A percentile compares a stretch with the other conserved stretches of the same genome.
phyloP scores from a whole-genome alignment of 2,797 vertebrate genomes.

The Myotis daubentonii region DNA sequence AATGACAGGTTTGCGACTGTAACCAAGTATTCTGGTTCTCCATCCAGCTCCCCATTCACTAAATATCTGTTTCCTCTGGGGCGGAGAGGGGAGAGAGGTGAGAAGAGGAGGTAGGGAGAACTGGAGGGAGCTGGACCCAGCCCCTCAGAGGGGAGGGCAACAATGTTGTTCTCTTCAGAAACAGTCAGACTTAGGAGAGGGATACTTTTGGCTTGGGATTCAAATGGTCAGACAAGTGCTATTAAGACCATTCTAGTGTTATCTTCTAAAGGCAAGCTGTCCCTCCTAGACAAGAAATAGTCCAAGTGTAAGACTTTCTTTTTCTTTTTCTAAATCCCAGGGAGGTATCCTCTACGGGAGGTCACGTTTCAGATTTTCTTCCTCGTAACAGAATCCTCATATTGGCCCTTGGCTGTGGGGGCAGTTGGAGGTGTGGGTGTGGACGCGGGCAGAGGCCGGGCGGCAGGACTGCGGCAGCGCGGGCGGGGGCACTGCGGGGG shows the following conservation, averaged over 20 bases:
- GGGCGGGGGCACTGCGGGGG: constrained; percentile 43
- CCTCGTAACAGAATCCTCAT: background rate
- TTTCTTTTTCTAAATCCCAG: background rate
- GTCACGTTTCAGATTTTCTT: background rate
- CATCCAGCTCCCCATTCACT: background rate
- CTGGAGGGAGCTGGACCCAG: background rate
- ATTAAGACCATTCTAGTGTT: background rate
- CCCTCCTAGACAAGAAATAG: background rate
- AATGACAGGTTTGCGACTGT: background rate
- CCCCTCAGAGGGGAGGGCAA: background rate
- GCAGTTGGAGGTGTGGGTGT: background rate
- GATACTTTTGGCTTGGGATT: constrained; percentile 15
- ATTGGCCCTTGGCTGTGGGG: background rate
- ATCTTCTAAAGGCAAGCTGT: background rate
- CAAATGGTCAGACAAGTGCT: background rate
- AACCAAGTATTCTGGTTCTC: background rate
- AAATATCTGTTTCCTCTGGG: background rate
- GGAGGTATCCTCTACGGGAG: background rate
- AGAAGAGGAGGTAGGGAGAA: background rate
- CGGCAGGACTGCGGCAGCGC: constrained; percentile 30
- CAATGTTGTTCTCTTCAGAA: background rate
- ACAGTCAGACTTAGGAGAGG: background rate
- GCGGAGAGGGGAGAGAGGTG: background rate
- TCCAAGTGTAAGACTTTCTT: background rate
- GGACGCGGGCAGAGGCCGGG: background rate